phyloP scores from a whole-genome alignment of 1,140 invertebrate species.

The Macrosteles quadrilineatus region DNA sequence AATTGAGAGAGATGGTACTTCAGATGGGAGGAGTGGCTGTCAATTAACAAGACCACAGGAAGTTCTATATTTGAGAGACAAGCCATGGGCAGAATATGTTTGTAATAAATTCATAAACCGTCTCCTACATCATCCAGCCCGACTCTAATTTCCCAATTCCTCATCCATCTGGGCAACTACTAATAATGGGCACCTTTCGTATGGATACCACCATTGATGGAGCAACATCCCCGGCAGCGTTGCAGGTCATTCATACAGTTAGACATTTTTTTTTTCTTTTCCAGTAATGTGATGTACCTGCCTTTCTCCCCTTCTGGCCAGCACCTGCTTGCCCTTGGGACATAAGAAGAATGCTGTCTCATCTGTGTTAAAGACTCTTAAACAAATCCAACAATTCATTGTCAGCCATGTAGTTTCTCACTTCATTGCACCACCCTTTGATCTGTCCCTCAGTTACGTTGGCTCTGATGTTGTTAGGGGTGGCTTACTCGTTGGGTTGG shows the following conservation, averaged over 20 bases:
- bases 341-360: neutral
- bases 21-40: conserved; percentile 49
- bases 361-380: neutral
- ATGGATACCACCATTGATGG: conserved; percentile 49
- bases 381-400: neutral
- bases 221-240: conserved; percentile 37
- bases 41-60: conserved; percentile 43
- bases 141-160: conserved; percentile 44
- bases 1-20: conserved; percentile 47
- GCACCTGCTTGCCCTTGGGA: conserved; percentile 30
- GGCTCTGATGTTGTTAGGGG: neutral
- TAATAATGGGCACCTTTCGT: conserved; percentile 41
- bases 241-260: conserved; percentile 46
- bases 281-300: conserved; percentile 45
- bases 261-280: conserved; percentile 47
- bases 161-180: conserved; percentile 44
- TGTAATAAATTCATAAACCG: conserved; percentile 48
- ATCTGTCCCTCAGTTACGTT: neutral
- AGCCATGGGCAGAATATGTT: conserved; percentile 48
- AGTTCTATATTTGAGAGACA: conserved; percentile 26
- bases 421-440: too few relatives aligned
- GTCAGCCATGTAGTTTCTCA: too few relatives aligned
- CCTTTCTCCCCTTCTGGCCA: conserved; percentile 46
- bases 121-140: conserved; percentile 48
- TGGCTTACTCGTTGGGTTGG: neutral